These are phyloP conservation scores for Kryptolebias ocellatus DNA, from an alignment of 2,797 vertebrate species.

Conservation along the genomic window DNA sequence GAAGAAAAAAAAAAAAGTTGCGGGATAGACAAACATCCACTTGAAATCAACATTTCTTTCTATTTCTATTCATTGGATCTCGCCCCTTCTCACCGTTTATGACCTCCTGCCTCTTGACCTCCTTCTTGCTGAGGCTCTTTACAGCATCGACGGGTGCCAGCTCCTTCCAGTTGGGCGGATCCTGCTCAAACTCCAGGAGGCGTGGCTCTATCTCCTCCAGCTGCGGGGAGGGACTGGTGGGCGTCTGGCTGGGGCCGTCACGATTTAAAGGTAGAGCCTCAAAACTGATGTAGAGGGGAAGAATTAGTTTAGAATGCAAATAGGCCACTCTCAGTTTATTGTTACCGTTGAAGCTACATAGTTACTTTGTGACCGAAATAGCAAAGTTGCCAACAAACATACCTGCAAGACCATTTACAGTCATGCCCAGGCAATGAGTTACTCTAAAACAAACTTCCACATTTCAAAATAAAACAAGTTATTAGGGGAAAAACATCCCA, in stretches of 20 bases:
- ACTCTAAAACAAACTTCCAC: no score
- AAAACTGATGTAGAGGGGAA: constrained; percentile 40
- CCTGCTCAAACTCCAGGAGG: constrained; percentile 85
- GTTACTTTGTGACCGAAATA: no score
- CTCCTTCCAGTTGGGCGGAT: constrained; percentile 90
- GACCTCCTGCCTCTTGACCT: constrained; percentile 91
- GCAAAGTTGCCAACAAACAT: no score
- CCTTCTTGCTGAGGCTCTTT: constrained; percentile 85
- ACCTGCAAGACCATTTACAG: no score
- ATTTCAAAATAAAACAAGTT: no score
- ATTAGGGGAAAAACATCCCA: neutral
- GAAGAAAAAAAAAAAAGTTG: neutral
- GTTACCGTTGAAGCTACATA: no score
- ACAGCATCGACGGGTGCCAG: constrained; percentile 78
- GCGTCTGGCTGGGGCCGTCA: constrained; percentile 67
- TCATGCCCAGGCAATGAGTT: no score
- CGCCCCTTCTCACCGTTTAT: constrained; percentile 86
- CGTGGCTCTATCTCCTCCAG: constrained; percentile 88
- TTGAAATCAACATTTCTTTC: neutral
- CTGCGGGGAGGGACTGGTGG: constrained; percentile 75
- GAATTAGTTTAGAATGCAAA: neutral
- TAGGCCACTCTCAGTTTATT: no score
- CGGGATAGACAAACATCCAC: neutral
- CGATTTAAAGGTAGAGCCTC: constrained; percentile 46
- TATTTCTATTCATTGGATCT: neutral